These are phyloP conservation scores for Balaeniceps rex DNA, from an alignment of 2,113 vertebrate genomes.

Conservation along the genomic window DNA sequence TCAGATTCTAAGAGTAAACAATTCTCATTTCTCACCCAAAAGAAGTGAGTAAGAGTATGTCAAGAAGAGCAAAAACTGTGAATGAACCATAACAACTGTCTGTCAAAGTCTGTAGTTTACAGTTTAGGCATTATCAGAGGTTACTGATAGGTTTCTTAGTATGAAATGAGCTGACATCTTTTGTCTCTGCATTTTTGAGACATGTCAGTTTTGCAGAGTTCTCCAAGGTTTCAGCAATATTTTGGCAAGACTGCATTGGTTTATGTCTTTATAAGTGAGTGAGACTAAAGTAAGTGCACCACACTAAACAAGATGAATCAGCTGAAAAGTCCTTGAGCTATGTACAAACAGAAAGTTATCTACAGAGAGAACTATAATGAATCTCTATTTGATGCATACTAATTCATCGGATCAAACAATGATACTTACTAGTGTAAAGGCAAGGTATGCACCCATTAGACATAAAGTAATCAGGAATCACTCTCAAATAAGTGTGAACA, in stretches of 20 bases:
- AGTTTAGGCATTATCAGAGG: not conserved
- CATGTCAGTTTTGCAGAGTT: not conserved
- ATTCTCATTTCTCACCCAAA: not conserved
- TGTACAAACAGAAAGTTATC: accelerated
- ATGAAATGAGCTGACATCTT: not conserved
- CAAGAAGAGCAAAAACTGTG: not conserved
- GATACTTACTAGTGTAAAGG: not conserved
- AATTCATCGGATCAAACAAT: not conserved
- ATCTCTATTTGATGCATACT: not conserved
- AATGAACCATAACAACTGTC: not conserved
- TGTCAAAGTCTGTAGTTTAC: not conserved
- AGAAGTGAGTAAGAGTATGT: not conserved
- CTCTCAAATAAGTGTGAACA: not conserved
- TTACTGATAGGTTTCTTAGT: not conserved
- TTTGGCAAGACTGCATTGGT: not conserved
- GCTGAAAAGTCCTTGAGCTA: not conserved
- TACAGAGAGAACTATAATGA: not conserved
- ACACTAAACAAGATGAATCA: not conserved
- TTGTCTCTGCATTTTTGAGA: not conserved
- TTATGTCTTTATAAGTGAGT: not conserved
- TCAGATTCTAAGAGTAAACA: not conserved
- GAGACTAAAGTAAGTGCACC: not conserved
- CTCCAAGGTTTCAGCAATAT: not conserved
- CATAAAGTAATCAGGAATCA: not conserved
- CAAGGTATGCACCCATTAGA: not conserved